phyloP scores from a whole-genome alignment of 2,888 invertebrate genomes.

The Drosophila antonietae region DNA sequence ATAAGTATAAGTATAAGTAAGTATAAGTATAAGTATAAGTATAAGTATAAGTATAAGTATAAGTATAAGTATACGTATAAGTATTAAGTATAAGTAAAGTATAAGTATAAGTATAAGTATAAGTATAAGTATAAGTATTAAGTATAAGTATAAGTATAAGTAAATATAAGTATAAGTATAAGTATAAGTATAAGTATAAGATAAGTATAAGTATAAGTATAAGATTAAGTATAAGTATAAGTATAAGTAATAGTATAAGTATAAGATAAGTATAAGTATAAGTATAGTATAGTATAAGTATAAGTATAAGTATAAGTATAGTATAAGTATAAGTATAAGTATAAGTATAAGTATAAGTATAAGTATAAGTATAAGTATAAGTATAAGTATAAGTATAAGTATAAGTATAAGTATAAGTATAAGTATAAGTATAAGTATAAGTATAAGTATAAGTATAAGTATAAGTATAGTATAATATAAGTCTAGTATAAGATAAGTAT shows the following conservation, averaged over 20 bases:
- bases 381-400: constrained; percentile 2
- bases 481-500: not conserved
- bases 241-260: constrained; percentile 1
- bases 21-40: not conserved
- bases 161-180: constrained; percentile 5
- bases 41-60: constrained; percentile 2
- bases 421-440: constrained; percentile 6
- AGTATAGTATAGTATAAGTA: constrained; percentile 1
- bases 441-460: constrained; percentile 7
- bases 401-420: constrained; percentile 7
- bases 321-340: not conserved
- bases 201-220: constrained; percentile 7
- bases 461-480: not conserved
- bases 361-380: constrained; percentile 17
- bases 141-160: constrained; percentile 7
- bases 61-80: constrained; percentile 4
- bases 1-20: constrained; percentile 2
- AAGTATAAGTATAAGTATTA: constrained; percentile 6
- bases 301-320: not conserved
- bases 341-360: constrained; percentile 1
- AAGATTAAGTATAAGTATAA: constrained; percentile 4
- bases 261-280: not conserved
- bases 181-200: constrained; percentile 5
- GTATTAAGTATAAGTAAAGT: constrained; percentile 5
- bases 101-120: constrained; percentile 19